phyloP scores from a whole-genome alignment of 64 coral and sea anemone genomes.

The Hydrozoanthus tunicans region DNA sequence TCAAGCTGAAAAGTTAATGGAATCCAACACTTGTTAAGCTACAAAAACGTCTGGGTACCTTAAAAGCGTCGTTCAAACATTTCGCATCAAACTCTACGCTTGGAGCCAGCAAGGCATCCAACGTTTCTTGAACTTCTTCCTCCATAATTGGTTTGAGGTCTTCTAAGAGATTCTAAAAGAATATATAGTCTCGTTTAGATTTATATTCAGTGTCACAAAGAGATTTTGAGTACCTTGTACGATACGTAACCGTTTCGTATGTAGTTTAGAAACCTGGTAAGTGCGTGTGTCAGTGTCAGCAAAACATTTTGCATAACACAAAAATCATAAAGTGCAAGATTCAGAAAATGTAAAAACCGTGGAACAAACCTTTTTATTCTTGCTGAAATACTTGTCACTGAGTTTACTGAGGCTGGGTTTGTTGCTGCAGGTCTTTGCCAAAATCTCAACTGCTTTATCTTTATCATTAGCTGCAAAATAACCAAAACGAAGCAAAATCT shows the following conservation, averaged over 20 bases:
- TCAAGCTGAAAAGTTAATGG: background rate
- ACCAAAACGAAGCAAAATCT: background rate
- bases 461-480: slow-evolving; percentile 60
- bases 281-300: too few species aligned
- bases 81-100: slow-evolving; percentile 57
- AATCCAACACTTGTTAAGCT: too few species aligned
- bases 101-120: slow-evolving; percentile 55
- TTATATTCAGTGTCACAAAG: background rate
- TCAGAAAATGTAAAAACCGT: background rate
- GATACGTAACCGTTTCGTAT: too few species aligned
- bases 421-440: slow-evolving; percentile 59
- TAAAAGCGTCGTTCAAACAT: slow-evolving; percentile 61
- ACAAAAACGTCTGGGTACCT: slow-evolving; percentile 34
- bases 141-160: slow-evolving; percentile 62
- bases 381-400: slow-evolving; percentile 60
- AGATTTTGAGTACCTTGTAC: too few species aligned
- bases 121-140: slow-evolving; percentile 60
- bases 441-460: slow-evolving; percentile 57
- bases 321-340: background rate
- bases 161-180: slow-evolving; percentile 56
- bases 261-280: too few species aligned
- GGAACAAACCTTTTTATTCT: slow-evolving; percentile 52
- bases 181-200: background rate
- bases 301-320: background rate
- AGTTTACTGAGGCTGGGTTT: slow-evolving; percentile 53